These are phyloP conservation scores for Biston stratarius DNA, from an alignment of 2,888 invertebrate genomes.

Conservation along the genomic window DNA sequence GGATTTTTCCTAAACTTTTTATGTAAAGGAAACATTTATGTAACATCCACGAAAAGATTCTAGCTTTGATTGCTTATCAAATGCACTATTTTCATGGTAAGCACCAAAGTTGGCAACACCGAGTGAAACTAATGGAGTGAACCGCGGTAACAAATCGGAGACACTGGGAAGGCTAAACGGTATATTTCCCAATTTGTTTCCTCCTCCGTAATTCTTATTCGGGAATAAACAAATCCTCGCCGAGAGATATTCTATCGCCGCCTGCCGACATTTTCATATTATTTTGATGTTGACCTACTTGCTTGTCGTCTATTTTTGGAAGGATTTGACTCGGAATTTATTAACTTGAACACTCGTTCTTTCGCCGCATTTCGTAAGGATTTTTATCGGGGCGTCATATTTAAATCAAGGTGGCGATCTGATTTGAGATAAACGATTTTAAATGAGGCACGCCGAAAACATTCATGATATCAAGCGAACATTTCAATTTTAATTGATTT, in stretches of 20 bases:
- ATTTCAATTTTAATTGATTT: background rate
- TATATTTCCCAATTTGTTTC: constrained; percentile 66
- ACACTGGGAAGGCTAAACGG: constrained; percentile 60
- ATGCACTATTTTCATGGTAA: constrained; percentile 14
- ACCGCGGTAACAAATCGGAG: constrained; percentile 63
- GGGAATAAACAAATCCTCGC: constrained; percentile 60
- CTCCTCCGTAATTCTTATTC: constrained; percentile 55
- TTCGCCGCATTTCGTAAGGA: constrained; percentile 11
- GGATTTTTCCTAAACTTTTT: too few species aligned
- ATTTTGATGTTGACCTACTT: constrained; percentile 55
- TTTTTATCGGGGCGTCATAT: constrained; percentile 21
- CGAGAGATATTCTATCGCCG: constrained; percentile 49
- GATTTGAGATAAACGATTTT: constrained; percentile 12
- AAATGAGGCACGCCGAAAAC: background rate
- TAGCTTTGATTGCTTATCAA: constrained; percentile 8
- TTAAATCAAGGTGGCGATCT: constrained; percentile 34
- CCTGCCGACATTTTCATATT: constrained; percentile 45
- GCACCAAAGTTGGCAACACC: constrained; percentile 21
- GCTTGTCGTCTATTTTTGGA: constrained; percentile 44
- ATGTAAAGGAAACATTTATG: too few species aligned
- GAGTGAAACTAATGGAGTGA: constrained; percentile 58
- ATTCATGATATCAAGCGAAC: background rate
- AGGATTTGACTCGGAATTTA: constrained; percentile 34
- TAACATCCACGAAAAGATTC: too few species aligned
- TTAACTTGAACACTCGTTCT: constrained; percentile 34